Percentiles rank a stretch among this genome's conserved stretches.
Conservation (phyloP, 2,888 invertebrate genomes). For the Polydesmus complanatus region DNA sequence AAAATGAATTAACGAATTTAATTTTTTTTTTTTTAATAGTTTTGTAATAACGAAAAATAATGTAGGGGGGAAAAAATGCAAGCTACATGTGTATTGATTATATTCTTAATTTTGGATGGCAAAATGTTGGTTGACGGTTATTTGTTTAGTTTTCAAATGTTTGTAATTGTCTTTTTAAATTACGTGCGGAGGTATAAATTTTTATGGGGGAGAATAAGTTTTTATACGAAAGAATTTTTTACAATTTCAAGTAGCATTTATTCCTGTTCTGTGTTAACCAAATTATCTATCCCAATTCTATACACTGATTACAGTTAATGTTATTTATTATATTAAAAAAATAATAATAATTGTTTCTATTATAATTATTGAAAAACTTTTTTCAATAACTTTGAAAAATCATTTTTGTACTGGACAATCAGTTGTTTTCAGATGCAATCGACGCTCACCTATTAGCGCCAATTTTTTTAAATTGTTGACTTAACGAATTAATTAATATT, state of each 20-base stretch:
- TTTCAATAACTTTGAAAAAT: neutral
- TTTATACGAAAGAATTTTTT: neutral
- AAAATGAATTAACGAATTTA: neutral
- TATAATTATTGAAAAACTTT: no score
- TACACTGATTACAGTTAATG: neutral
- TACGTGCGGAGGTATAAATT: neutral
- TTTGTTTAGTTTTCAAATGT: neutral
- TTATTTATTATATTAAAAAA: neutral
- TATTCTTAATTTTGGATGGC: no score
- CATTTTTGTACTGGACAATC: neutral
- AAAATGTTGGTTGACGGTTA: no score
- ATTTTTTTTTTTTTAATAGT: neutral
- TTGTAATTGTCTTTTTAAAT: neutral
- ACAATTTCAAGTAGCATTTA: neutral
- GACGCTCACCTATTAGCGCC: no score
- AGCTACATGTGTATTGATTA: no score
- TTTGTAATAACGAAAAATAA: neutral
- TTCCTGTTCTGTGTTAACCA: neutral
- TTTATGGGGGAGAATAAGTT: neutral
- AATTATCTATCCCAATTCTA: neutral
- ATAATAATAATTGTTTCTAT: no score
- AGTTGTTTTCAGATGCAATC: no score
- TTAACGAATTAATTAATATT: no score
- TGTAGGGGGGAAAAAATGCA: no score
- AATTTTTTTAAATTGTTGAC: no score